These are phyloP conservation scores for Progne subis DNA, from an alignment of 2,113 vertebrate genomes.

Conservation along the genomic window DNA sequence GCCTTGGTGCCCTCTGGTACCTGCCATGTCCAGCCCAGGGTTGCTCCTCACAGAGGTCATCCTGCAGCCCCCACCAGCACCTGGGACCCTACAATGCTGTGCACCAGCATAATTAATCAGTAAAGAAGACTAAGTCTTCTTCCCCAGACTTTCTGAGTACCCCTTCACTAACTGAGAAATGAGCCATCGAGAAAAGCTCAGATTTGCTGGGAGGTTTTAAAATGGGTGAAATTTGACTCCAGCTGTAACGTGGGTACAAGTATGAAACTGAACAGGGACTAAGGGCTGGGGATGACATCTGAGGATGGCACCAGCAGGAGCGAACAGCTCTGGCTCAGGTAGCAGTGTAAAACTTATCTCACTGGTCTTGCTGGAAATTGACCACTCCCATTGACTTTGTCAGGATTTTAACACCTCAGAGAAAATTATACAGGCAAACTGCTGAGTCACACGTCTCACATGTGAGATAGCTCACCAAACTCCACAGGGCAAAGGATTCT, in stretches of 20 bases:
- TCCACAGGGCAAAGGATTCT: background rate
- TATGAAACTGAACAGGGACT: background rate
- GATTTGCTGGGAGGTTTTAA: background rate
- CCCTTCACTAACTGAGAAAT: background rate
- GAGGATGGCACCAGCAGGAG: background rate
- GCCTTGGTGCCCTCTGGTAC: fast-evolving
- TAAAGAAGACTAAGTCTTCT: background rate
- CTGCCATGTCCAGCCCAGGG: fast-evolving
- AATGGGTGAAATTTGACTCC: background rate
- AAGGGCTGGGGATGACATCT: background rate
- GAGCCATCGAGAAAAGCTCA: background rate
- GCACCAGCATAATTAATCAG: background rate
- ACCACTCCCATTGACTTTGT: background rate
- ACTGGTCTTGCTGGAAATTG: background rate
- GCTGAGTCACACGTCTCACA: fast-evolving
- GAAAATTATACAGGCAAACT: background rate
- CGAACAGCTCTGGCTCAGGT: background rate
- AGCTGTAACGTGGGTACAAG: too few relatives aligned
- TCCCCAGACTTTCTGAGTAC: background rate
- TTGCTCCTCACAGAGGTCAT: background rate
- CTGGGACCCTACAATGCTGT: background rate
- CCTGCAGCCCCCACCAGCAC: background rate
- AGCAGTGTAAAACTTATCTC: background rate
- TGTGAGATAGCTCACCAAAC: background rate
- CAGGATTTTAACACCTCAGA: background rate